Conservation (phyloP, 1,140 invertebrate genomes). For the Nilaparvata lugens region DNA sequence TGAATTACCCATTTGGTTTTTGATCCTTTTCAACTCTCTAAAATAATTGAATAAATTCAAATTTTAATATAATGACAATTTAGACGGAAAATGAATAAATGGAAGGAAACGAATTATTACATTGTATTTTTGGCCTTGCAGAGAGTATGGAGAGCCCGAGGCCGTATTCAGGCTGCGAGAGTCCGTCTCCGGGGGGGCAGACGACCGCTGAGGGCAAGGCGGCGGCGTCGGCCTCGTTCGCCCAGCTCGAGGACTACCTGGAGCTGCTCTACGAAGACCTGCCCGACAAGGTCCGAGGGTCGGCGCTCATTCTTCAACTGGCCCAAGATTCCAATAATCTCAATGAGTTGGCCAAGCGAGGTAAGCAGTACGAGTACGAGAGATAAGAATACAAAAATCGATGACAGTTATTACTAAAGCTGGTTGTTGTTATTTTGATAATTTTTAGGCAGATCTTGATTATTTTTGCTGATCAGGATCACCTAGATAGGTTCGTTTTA, state of each 20-base stretch:
- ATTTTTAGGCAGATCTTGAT: too few relatives aligned
- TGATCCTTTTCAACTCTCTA: too few relatives aligned
- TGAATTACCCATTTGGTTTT: too few relatives aligned
- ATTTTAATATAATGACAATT: too few relatives aligned
- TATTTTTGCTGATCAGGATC: too few relatives aligned
- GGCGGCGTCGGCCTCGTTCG: conserved; percentile 51
- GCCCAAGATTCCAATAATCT: conserved; percentile 90
- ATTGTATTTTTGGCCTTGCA: neutral
- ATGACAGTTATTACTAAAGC: neutral
- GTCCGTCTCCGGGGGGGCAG: conserved; percentile 8
- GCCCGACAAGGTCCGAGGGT: conserved; percentile 84
- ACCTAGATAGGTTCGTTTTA: too few relatives aligned
- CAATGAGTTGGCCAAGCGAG: conserved; percentile 84
- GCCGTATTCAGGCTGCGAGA: conserved; percentile 11
- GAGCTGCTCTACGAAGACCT: conserved; percentile 95
- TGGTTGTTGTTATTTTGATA: neutral
- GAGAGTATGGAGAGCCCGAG: conserved; percentile 7
- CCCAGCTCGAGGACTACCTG: conserved; percentile 86
- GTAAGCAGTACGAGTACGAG: conserved; percentile 42
- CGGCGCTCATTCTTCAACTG: conserved; percentile 82
- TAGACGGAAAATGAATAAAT: too few relatives aligned
- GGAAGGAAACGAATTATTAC: too few relatives aligned
- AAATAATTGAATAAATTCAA: too few relatives aligned
- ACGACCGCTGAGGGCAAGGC: conserved; percentile 17
- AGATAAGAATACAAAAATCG: too few relatives aligned